A percentile compares a stretch with the other conserved stretches of the same genome.
Conservation (phyloP, 2,113 vertebrate genomes). For the Dasyurus viverrinus region DNA sequence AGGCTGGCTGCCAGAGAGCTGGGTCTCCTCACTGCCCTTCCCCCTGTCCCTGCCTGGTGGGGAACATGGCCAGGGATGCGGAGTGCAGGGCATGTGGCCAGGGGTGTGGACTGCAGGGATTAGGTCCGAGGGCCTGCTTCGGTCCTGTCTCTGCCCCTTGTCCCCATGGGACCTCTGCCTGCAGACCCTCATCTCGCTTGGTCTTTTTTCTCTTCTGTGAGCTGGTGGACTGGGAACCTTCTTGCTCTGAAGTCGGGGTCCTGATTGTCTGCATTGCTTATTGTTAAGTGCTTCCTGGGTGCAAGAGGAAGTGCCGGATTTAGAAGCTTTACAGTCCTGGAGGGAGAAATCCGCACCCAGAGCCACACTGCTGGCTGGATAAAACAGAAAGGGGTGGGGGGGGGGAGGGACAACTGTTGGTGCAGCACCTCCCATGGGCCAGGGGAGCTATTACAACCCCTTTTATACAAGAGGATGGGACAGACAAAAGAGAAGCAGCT, state of each 20-base stretch:
- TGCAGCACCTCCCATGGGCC: background rate
- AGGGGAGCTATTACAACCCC: background rate
- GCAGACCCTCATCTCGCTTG: background rate
- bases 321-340: background rate
- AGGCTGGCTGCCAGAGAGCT: background rate
- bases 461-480: background rate
- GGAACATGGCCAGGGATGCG: too few relatives aligned
- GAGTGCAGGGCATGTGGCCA: too few relatives aligned
- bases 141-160: background rate
- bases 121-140: too few relatives aligned
- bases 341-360: background rate
- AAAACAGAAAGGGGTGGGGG: too few relatives aligned
- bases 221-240: background rate
- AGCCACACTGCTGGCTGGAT: background rate
- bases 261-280: background rate
- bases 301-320: background rate
- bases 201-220: background rate
- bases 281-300: background rate
- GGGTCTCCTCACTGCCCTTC: background rate
- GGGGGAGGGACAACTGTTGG: background rate
- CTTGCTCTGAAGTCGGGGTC: background rate
- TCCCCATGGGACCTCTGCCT: too few relatives aligned
- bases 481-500: background rate
- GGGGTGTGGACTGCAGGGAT: too few relatives aligned
- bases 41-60: too few relatives aligned